Conservation (phyloP, 2,888 invertebrate species). For the Drosophila algonquin region DNA sequence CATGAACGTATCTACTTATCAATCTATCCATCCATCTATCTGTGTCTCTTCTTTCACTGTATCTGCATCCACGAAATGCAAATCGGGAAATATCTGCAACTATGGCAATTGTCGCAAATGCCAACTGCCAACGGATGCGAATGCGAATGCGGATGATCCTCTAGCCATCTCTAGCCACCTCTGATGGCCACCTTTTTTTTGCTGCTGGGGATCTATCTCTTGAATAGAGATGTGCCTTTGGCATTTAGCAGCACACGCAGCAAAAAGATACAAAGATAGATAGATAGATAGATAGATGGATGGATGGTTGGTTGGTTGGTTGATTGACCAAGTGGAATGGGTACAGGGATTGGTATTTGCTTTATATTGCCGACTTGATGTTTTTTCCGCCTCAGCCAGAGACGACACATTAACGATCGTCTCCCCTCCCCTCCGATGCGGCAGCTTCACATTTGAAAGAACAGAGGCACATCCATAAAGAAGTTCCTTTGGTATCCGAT, state of each 20-base stretch:
- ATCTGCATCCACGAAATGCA: constrained; percentile 46
- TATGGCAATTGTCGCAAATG: constrained; percentile 76
- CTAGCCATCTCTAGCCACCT: not conserved
- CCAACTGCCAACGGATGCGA: constrained; percentile 23
- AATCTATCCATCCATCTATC: constrained; percentile 2
- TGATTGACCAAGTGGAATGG: not conserved
- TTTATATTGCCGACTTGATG: constrained; percentile 50
- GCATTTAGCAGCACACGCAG: constrained; percentile 2
- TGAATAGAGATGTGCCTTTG: constrained; percentile 13
- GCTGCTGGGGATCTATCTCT: constrained; percentile 13
- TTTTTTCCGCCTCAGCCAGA: constrained; percentile 24
- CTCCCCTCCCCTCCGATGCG: not conserved
- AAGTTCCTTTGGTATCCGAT: not conserved
- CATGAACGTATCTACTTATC: constrained; percentile 25
- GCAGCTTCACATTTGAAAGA: too few relatives aligned
- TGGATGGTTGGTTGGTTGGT: not conserved
- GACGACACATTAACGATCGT: constrained; percentile 10
- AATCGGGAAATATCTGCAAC: constrained; percentile 58
- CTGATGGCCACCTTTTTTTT: not conserved
- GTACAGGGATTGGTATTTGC: constrained; percentile 19
- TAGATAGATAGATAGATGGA: not conserved
- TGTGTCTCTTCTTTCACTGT: constrained; percentile 7
- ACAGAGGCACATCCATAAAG: not conserved
- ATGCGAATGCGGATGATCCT: not conserved
- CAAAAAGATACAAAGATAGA: constrained; percentile 2